phyloP scores from a whole-genome alignment of 2,888 invertebrate genomes.

The Campoplex capitator region DNA sequence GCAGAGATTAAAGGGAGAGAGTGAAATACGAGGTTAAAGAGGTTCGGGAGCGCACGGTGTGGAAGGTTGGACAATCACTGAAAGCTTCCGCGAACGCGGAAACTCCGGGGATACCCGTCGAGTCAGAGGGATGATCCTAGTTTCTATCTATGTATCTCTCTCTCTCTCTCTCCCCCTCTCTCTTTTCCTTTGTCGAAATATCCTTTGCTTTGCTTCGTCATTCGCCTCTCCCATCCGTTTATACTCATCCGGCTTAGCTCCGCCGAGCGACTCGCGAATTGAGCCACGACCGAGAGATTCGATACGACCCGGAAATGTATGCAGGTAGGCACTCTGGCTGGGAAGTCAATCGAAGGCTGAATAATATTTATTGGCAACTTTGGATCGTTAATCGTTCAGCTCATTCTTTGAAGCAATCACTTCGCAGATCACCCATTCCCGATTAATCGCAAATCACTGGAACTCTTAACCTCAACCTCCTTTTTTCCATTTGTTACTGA shows the following conservation, averaged over 20 bases:
- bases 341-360: conserved; percentile 8
- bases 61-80: conserved; percentile 63
- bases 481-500: background rate
- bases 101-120: conserved; percentile 56
- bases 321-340: background rate
- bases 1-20: conserved; percentile 28
- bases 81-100: conserved; percentile 57
- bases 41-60: conserved; percentile 76
- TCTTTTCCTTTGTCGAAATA: conserved; percentile 51
- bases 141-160: conserved; percentile 6
- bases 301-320: conserved; percentile 40
- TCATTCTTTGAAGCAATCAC: conserved; percentile 16
- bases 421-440: conserved; percentile 4
- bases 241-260: conserved; percentile 65
- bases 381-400: conserved; percentile 7
- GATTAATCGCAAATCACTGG: conserved; percentile 17
- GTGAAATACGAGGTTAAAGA: conserved; percentile 73
- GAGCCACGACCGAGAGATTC: conserved; percentile 48
- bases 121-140: conserved; percentile 35
- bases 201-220: conserved; percentile 52
- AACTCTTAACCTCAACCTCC: background rate
- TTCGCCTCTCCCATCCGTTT: conserved; percentile 59
- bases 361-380: conserved; percentile 35
- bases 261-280: conserved; percentile 56
- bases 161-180: conserved; percentile 29